Base-by-base conservation (phyloP, 2,888 invertebrate species). In the Malthinus seriepunctatus region DNA sequence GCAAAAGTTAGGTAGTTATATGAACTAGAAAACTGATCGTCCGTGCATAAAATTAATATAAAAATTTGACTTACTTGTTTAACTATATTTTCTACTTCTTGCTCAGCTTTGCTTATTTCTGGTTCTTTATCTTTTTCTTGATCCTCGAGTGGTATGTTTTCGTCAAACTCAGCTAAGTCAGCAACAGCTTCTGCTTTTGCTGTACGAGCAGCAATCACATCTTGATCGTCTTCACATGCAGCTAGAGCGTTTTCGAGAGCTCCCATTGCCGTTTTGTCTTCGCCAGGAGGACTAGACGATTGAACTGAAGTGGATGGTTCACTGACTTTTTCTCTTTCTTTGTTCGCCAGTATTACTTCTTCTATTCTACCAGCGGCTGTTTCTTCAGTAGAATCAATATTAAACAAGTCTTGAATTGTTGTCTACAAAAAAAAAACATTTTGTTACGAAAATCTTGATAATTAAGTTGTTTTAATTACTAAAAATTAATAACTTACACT, bases 161-260 rank as follows among this genome's bases (percentile, higher is more conserved):
- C 97, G 81, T 97, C 97, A 81, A 97, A 97, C 81, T 97, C 97
- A 0, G 93, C 95, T 65, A 96, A 83, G 78, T 95, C 94, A 9
- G 91, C 91, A 63, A 89, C 89, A 35, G 88, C 92, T 80, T 97
- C 97, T 3, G 93, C 94, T 71, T 91, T 90, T 2, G 95, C 95
- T 0, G 89, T 91, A 71, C 86, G 86, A 1, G 95, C 94, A 7
- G 97, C 97, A 68, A 89, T 88, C 12, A 94, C 95, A 81, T 97
- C 97, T 57, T 91, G 90, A 76, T 95, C 97, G 79, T 97, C 97
- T 80, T 97, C 97, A 48, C 92, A 95, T 51, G 93, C 90, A 15
- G 94, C 93, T 62, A 97, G 82, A 44, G 95, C 96, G 67, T 81
- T 84, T 80, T 93, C 94, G 61, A 91, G 83, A 8, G 84, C 87